Evolutionary conservation across 2,113 vertebrate species (phyloP).

Genomic region (Oenanthe melanoleuca): DNA sequence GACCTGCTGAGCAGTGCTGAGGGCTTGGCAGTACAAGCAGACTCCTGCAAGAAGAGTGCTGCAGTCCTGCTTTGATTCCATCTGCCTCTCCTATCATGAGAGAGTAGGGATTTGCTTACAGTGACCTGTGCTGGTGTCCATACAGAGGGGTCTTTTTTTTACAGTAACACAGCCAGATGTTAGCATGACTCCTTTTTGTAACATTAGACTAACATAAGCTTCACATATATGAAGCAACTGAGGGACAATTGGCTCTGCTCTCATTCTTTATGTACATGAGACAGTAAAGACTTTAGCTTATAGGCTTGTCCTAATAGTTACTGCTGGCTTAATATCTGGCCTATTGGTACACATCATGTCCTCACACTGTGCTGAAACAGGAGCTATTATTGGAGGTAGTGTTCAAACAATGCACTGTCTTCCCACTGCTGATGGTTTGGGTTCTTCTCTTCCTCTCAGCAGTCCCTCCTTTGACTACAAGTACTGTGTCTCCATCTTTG

Average conservation of each 20-base stretch:
- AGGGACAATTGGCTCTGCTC: background rate
- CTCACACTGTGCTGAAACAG: background rate
- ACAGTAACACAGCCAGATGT: background rate
- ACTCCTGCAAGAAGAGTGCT: background rate
- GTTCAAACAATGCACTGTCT: background rate
- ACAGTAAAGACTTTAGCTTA: background rate
- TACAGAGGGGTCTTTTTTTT: background rate
- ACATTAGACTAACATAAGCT: background rate
- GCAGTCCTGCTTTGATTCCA: background rate
- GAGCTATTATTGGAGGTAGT: background rate
- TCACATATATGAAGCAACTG: background rate
- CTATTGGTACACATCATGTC: rapidly evolving
- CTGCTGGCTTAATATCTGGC: background rate
- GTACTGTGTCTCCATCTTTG: constrained; percentile 78
- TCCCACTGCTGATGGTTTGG: background rate
- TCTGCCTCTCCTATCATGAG: background rate
- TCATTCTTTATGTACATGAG: background rate
- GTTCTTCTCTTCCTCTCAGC: constrained; percentile 41
- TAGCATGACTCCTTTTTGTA: background rate
- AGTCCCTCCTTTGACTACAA: constrained; percentile 79
- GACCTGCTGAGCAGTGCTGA: background rate
- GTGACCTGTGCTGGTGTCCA: background rate
- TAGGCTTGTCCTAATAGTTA: background rate
- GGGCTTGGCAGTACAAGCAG: background rate
- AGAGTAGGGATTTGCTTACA: background rate